phyloP scores from a whole-genome alignment of 2,797 vertebrate genomes.

The Mareca penelope region DNA sequence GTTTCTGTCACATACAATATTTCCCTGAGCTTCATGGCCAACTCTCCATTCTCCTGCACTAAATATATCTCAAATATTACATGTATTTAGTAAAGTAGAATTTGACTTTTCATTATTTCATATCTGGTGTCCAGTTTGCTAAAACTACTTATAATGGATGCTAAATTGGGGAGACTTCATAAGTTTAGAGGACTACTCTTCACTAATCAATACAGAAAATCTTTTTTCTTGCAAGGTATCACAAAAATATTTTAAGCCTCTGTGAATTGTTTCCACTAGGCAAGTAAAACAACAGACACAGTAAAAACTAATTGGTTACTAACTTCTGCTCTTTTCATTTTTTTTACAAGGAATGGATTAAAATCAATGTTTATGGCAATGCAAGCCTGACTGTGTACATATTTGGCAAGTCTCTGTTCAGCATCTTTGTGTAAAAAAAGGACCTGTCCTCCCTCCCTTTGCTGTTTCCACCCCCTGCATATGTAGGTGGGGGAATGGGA shows the following conservation, averaged over 20 bases:
- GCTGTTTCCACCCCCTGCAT: slow-evolving; percentile 25
- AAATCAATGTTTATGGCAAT: slow-evolving; percentile 57
- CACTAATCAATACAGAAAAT: not conserved
- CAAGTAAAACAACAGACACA: slow-evolving; percentile 40
- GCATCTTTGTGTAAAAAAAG: slow-evolving; percentile 45
- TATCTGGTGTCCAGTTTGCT: not conserved
- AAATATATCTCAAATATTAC: not conserved
- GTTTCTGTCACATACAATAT: not conserved
- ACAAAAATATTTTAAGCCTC: slow-evolving; percentile 34
- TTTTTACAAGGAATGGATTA: slow-evolving; percentile 65
- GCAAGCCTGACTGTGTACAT: slow-evolving; percentile 63
- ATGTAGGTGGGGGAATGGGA: slow-evolving; percentile 81
- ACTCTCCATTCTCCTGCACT: not conserved
- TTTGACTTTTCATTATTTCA: not conserved
- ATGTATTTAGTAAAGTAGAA: not conserved
- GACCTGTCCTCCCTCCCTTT: slow-evolving; percentile 50
- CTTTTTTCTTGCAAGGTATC: slow-evolving; percentile 10
- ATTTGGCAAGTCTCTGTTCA: slow-evolving; percentile 64
- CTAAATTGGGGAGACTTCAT: not conserved
- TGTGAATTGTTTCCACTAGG: slow-evolving; percentile 26
- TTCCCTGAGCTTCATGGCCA: not conserved
- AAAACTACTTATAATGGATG: not conserved
- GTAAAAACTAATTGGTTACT: slow-evolving; percentile 59
- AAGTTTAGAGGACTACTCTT: not conserved
- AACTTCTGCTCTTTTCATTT: slow-evolving; percentile 62